phyloP scores from a whole-genome alignment of 2,888 invertebrate genomes.

The Eupsilia transversa region DNA sequence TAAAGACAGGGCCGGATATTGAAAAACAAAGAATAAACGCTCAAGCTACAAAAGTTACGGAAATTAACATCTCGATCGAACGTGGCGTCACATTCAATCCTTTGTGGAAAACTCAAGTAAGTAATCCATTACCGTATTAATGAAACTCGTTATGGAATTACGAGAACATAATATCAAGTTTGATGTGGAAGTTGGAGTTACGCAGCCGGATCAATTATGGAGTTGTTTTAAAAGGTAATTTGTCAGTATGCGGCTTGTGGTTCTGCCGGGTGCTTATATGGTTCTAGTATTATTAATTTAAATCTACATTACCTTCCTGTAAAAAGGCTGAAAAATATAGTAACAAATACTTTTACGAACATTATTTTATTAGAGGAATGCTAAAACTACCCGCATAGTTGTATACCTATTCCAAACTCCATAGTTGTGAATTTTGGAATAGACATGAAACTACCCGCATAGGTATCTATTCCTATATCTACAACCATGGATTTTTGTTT shows the following conservation, averaged over 20 bases:
- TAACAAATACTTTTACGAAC: not conserved
- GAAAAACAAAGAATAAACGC: conserved; percentile 56
- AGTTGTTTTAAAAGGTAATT: conserved; percentile 50
- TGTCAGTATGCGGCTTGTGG: conserved; percentile 11
- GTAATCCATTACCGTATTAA: conserved; percentile 65
- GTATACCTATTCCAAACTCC: not conserved
- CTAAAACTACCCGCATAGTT: not conserved
- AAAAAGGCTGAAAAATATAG: not conserved
- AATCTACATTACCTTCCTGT: not conserved
- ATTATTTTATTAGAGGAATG: not conserved
- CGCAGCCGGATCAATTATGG: conserved; percentile 43
- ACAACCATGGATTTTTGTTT: too few species aligned
- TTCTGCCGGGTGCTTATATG: not conserved
- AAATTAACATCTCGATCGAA: conserved; percentile 72
- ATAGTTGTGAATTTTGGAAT: not conserved
- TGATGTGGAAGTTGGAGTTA: conserved; percentile 54
- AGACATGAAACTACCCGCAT: not conserved
- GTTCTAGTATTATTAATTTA: not conserved
- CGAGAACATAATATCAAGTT: conserved; percentile 47
- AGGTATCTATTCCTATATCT: too few species aligned
- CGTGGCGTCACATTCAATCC: conserved; percentile 60
- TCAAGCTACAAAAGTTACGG: conserved; percentile 69
- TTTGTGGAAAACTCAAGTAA: conserved; percentile 65
- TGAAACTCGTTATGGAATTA: conserved; percentile 68
- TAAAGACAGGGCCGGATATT: conserved; percentile 63